phyloP scores from a whole-genome alignment of 2,888 invertebrate genomes.

The Spatulosminthurus flaviceps region DNA sequence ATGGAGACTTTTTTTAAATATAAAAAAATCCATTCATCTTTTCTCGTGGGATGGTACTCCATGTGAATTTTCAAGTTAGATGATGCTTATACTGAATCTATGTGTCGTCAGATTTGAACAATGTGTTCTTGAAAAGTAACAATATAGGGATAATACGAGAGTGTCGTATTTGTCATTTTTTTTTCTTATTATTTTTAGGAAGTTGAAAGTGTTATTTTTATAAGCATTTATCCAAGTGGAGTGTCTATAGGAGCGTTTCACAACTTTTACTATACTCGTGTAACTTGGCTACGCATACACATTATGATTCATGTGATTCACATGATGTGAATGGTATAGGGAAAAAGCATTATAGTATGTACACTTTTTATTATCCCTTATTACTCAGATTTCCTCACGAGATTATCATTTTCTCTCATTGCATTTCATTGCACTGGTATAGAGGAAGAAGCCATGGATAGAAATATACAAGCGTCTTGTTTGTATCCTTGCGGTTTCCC shows the following conservation, averaged over 20 bases:
- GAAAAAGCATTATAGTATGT: no score
- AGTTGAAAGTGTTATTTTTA: slow-evolving; percentile 47
- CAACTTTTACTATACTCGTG: no score
- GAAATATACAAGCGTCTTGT: background rate
- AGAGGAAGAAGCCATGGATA: background rate
- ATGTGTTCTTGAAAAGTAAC: background rate
- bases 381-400: no score
- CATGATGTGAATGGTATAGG: no score
- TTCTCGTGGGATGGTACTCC: background rate
- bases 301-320: no score
- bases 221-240: slow-evolving; percentile 33
- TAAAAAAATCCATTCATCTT: no score
- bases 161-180: background rate
- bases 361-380: no score
- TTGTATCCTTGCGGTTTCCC: no score
- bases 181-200: slow-evolving; percentile 34
- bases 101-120: slow-evolving; percentile 26
- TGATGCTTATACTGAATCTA: background rate
- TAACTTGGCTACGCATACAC: slow-evolving; percentile 32
- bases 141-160: background rate
- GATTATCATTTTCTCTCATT: no score
- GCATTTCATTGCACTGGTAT: no score
- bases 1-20: no score
- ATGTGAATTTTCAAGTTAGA: slow-evolving; percentile 20
- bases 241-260: no score